A percentile compares a stretch with the other conserved stretches of the same genome.
phyloP scores from a whole-genome alignment of 2,888 invertebrate genomes.

The Mythimna pallens region DNA sequence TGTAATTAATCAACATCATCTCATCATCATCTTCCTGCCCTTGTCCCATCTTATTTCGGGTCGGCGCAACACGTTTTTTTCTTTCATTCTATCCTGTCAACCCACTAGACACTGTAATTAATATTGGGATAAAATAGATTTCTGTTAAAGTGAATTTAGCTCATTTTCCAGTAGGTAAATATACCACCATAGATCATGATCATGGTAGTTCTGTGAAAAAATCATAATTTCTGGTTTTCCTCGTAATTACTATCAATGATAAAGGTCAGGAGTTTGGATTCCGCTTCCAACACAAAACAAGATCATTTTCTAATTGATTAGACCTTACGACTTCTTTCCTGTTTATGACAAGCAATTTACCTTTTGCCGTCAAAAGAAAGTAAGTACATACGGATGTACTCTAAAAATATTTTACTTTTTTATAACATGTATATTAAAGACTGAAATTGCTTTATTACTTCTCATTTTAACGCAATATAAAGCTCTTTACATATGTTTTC shows the following conservation, averaged over 20 bases:
- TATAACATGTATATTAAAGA: neutral
- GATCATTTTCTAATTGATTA: neutral
- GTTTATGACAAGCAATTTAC: neutral
- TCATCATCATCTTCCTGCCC: too few relatives aligned
- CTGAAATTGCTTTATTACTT: neutral
- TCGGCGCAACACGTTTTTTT: too few relatives aligned
- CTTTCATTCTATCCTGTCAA: too few relatives aligned
- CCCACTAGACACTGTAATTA: neutral
- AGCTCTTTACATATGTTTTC: neutral
- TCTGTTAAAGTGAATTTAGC: neutral
- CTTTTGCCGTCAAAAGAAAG: neutral
- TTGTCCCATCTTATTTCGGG: too few relatives aligned
- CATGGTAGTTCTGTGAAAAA: neutral
- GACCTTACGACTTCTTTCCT: neutral
- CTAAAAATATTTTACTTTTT: neutral
- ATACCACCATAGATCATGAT: too few relatives aligned
- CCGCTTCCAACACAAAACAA: neutral
- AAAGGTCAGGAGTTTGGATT: neutral
- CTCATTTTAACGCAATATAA: neutral
- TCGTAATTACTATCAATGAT: neutral
- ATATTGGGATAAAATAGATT: neutral
- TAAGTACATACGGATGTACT: neutral
- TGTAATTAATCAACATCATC: too few relatives aligned
- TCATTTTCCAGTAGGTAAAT: neutral
- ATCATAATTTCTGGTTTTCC: neutral